Conservation (phyloP, 2,797 vertebrate species). For the Varecia variegata region DNA sequence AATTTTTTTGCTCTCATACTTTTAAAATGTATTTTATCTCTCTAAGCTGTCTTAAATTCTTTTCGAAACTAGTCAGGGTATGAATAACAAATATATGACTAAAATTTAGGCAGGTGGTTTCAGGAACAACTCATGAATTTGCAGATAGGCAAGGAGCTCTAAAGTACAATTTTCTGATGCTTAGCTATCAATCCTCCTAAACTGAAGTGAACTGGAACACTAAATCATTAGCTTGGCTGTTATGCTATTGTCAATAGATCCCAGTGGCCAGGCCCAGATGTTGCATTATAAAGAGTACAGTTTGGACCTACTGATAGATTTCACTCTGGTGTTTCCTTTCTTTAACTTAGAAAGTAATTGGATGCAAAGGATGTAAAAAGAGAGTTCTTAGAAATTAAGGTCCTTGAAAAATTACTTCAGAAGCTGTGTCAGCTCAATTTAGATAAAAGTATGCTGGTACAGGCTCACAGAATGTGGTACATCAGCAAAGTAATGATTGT, state of each 20-base stretch:
- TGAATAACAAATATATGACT: constrained; percentile 30
- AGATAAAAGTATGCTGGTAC: constrained; percentile 1
- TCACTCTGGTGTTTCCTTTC: neutral
- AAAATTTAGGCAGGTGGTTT: neutral
- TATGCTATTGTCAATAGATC: neutral
- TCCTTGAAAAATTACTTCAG: constrained; percentile 37
- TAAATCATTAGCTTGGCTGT: neutral
- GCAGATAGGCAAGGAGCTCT: neutral
- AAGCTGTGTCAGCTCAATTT: constrained; percentile 67
- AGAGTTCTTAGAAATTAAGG: constrained; percentile 64
- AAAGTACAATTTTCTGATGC: neutral
- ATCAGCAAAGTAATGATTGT: constrained; percentile 45
- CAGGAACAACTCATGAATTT: neutral
- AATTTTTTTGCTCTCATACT: neutral
- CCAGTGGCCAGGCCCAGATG: neutral
- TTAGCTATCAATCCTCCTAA: neutral
- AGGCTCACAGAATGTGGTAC: neutral
- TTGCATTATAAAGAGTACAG: neutral
- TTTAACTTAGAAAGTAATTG: constrained; percentile 57
- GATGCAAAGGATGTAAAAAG: constrained; percentile 49
- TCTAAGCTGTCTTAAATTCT: neutral
- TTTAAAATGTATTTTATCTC: constrained; percentile 21
- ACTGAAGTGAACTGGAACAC: neutral
- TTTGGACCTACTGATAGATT: constrained; percentile 24
- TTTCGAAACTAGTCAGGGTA: neutral